A percentile compares a stretch with the other conserved stretches of the same genome.
Conservation (phyloP, 2,113 vertebrate genomes). For the Saimiri boliviensis region DNA sequence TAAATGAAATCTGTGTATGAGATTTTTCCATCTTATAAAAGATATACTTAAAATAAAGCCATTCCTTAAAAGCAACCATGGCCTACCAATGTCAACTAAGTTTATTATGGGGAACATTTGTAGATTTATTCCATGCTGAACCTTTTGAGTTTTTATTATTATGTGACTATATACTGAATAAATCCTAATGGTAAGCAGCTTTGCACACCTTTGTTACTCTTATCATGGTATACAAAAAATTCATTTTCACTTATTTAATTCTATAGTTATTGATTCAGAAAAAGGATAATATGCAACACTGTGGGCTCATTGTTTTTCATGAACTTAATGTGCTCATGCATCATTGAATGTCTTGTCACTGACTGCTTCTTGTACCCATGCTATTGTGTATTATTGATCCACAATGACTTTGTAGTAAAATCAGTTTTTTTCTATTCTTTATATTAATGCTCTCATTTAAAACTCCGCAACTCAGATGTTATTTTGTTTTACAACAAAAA, state of each 20-base stretch:
- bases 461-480: constrained; percentile 3
- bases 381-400: constrained; percentile 57
- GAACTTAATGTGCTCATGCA: constrained; percentile 58
- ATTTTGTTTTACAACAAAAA: constrained; percentile 27
- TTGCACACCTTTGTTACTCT: neutral
- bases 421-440: constrained; percentile 10
- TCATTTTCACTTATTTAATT: constrained; percentile 53
- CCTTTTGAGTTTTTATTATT: constrained; percentile 13
- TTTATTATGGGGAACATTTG: neutral
- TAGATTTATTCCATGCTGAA: constrained; percentile 25
- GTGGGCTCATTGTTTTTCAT: constrained; percentile 51
- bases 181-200: constrained; percentile 20
- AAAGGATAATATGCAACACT: constrained; percentile 15
- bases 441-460: constrained; percentile 23
- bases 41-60: neutral
- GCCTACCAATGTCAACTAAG: neutral
- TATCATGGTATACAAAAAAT: constrained; percentile 13
- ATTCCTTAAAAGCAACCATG: neutral
- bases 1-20: constrained; percentile 8
- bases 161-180: neutral
- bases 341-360: constrained; percentile 47
- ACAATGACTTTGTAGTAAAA: constrained; percentile 57
- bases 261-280: constrained; percentile 50
- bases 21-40: constrained; percentile 27
- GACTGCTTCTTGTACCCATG: neutral